Conservation (phyloP, 2,888 invertebrate species). For the Carcina quercana region DNA sequence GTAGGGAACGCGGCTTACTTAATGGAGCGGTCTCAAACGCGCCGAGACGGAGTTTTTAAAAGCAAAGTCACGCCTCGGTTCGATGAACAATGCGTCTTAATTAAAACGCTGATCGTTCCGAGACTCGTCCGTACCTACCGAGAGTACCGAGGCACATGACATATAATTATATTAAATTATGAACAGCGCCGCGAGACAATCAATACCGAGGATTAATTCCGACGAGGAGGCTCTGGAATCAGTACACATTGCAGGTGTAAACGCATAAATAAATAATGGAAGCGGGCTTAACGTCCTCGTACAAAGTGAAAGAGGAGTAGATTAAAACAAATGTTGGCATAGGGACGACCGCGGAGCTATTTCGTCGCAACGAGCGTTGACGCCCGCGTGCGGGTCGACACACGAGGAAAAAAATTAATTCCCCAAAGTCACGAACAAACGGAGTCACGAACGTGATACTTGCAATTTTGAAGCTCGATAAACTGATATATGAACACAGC, state of each 20-base stretch:
- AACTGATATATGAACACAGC: conserved; percentile 6
- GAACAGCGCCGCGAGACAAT: conserved; percentile 33
- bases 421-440: conserved; percentile 30
- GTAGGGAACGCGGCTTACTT: conserved; percentile 34
- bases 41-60: conserved; percentile 49
- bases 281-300: conserved; percentile 25
- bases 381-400: conserved; percentile 18
- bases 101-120: conserved; percentile 48
- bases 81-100: conserved; percentile 64
- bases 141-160: conserved; percentile 31
- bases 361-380: conserved; percentile 12
- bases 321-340: conserved; percentile 38
- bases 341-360: conserved; percentile 24
- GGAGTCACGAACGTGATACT: conserved; percentile 24
- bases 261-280: conserved; percentile 36
- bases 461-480: conserved; percentile 16
- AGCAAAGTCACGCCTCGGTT: conserved; percentile 52
- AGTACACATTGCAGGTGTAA: conserved; percentile 27
- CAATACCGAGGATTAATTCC: conserved; percentile 24
- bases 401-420: conserved; percentile 29
- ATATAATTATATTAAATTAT: conserved; percentile 56
- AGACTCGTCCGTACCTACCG: conserved; percentile 33
- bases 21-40: conserved; percentile 41
- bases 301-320: conserved; percentile 27
- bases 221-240: conserved; percentile 18